Base-by-base conservation (phyloP, 2,888 invertebrate species). In the Reticulitermes lucifugus region DNA sequence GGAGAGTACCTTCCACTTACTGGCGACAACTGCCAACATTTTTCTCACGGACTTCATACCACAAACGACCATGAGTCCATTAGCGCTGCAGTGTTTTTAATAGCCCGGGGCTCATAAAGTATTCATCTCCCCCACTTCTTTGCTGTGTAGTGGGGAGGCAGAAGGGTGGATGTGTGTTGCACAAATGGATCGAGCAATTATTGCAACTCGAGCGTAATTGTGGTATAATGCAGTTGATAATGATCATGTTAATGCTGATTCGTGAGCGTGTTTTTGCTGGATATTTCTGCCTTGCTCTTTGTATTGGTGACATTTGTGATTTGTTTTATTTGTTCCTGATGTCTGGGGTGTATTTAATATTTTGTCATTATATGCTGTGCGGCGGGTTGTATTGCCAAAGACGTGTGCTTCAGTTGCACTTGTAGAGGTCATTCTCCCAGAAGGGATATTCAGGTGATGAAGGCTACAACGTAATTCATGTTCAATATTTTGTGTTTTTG, bases 81-180 rank as follows among this genome's bases (percentile, higher is more conserved):
- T 81, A 81, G 81, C 46, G 81, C 70, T 81, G 46, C 25, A 46
- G 77, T 77, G 77, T 77, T 83, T 81, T 73, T 51, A 83, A 83
- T 71, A 84, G 46, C 84, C 46, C 46, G 25, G 2, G 65, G 22
- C 79, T 84, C 84, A 84, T 84, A 22, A 84, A 84, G 14, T 70
- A 84, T 84, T 84, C 84, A 84, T 79, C 43, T 29, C 25, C 25
- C 41, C 18, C 79, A 84, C 60, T 84, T 84, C 70, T 79, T 79
- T 65, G 35, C 41, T 25, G 71, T 21, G 46, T 46, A 46, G 43
- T 12, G 18, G 82, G 70, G 82, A 70, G 25, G 29, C 2, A 21
- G 21, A 1, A 82, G 70, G 81, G 81, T 55, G 60, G 59, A 60
- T 60, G 65, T 18, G n/a, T 43, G 51, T 71, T 71, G 83, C 70